phyloP scores from a whole-genome alignment of 2,113 vertebrate genomes.

The Barnardius zonarius region DNA sequence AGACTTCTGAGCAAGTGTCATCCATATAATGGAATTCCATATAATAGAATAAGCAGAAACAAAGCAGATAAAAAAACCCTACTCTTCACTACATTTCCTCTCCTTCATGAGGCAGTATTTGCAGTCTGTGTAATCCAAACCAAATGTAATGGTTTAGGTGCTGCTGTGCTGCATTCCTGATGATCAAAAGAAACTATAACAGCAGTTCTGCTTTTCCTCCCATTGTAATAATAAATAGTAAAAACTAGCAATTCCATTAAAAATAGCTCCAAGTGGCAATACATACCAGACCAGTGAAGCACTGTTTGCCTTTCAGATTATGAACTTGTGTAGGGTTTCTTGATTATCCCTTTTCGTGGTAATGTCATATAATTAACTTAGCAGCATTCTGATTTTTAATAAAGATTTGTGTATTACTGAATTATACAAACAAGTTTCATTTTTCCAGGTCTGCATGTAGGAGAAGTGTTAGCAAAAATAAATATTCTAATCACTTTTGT shows the following conservation, averaged over 20 bases:
- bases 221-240: not conserved
- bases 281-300: not conserved
- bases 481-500: constrained; percentile 69
- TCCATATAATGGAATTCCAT: not conserved
- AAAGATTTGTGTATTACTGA: constrained; percentile 47
- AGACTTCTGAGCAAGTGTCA: not conserved
- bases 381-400: constrained; percentile 47
- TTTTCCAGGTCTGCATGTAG: constrained; percentile 1
- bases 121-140: not conserved
- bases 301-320: constrained; percentile 49
- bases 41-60: not conserved
- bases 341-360: constrained; percentile 36
- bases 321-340: constrained; percentile 32
- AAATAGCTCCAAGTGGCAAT: constrained; percentile 32
- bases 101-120: not conserved
- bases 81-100: not conserved
- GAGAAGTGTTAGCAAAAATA: constrained; percentile 64
- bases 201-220: not conserved
- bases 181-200: not conserved
- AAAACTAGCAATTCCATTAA: constrained; percentile 19
- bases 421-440: constrained; percentile 51
- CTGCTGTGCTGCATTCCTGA: not conserved
- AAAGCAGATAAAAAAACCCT: not conserved
- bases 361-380: constrained; percentile 58
- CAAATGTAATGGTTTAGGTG: not conserved